phyloP scores from a whole-genome alignment of 92 coral and sea anemone genomes.

The Parazoanthus darwini region DNA sequence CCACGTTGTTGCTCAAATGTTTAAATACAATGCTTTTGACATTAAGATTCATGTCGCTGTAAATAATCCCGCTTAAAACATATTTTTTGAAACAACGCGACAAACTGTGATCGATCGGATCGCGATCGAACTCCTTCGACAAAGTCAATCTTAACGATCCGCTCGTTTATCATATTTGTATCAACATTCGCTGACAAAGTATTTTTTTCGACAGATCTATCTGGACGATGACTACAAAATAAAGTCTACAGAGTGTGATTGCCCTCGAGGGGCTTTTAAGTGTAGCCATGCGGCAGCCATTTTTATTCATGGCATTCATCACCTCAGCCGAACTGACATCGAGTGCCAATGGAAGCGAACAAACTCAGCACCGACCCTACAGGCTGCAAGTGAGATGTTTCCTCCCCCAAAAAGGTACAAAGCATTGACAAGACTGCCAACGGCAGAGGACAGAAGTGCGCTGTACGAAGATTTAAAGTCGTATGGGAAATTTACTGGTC shows the following conservation, averaged over 20 bases:
- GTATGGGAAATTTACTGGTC: constrained; percentile 52
- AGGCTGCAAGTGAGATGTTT: constrained; percentile 41
- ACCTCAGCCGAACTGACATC: constrained; percentile 49
- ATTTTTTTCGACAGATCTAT: constrained; percentile 25
- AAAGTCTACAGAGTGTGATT: constrained; percentile 49
- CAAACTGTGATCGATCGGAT: too few relatives aligned
- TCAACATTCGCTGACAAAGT: too few relatives aligned
- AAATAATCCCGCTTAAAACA: too few relatives aligned
- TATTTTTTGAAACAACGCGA: too few relatives aligned
- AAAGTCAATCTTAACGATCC: too few relatives aligned
- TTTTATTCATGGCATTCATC: constrained; percentile 53
- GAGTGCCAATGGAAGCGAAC: constrained; percentile 16
- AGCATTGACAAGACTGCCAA: constrained; percentile 18
- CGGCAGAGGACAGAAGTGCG: constrained; percentile 18
- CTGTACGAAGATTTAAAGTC: constrained; percentile 30
- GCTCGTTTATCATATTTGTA: too few relatives aligned
- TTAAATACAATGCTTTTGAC: too few relatives aligned
- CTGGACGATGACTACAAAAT: constrained; percentile 36
- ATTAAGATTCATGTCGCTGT: too few relatives aligned
- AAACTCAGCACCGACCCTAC: too few relatives aligned
- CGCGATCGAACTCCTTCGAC: too few relatives aligned
- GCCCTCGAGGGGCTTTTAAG: constrained; percentile 48
- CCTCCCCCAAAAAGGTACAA: constrained; percentile 38
- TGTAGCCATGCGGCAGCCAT: constrained; percentile 58
- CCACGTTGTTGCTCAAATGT: too few relatives aligned